Percentiles rank a stretch among this genome's conserved stretches.
These are phyloP conservation scores for Gadus macrocephalus DNA, from an alignment of 2,113 vertebrate species.

Conservation along the genomic window DNA sequence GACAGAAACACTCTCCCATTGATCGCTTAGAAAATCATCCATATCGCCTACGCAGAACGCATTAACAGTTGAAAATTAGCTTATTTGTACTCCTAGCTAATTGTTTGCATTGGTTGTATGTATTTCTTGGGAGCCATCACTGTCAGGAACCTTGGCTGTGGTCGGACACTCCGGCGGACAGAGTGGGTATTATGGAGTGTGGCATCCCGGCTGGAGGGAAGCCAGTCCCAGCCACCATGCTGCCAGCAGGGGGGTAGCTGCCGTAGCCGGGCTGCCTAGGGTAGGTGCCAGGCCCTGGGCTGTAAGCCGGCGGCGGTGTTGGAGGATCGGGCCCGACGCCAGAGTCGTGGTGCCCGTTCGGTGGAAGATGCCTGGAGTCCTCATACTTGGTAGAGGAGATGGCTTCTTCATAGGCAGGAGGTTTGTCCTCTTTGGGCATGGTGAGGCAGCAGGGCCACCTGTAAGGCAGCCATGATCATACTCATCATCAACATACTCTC, in stretches of 20 bases:
- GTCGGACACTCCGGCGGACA: conserved; percentile 64
- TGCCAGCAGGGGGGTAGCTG: conserved; percentile 35
- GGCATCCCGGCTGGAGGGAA: conserved; percentile 30
- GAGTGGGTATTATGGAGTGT: conserved; percentile 65
- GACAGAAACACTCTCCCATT: conserved; percentile 80
- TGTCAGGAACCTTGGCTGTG: conserved; percentile 46
- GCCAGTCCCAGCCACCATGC: background rate
- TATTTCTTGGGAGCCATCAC: too few relatives aligned
- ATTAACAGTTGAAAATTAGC: conserved; percentile 6
- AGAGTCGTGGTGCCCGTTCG: conserved; percentile 23
- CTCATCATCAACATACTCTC: too few relatives aligned
- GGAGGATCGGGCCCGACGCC: conserved; percentile 27
- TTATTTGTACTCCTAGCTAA: conserved; percentile 10
- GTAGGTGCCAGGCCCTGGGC: conserved; percentile 34
- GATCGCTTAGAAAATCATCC: conserved; percentile 57
- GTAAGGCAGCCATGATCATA: background rate
- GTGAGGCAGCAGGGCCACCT: conserved; percentile 35
- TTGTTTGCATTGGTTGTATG: background rate
- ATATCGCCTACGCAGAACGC: conserved; percentile 51
- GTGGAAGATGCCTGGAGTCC: conserved; percentile 31
- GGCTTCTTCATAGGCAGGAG: conserved; percentile 69
- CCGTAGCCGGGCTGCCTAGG: conserved; percentile 42
- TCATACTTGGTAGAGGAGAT: conserved; percentile 45
- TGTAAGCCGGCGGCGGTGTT: conserved; percentile 53
- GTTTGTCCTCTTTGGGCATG: conserved; percentile 59